A percentile compares a stretch with the other conserved stretches of the same genome.
These are phyloP conservation scores for Andricus grossulariae DNA, from an alignment of 1,140 invertebrate genomes.

Conservation along the genomic window DNA sequence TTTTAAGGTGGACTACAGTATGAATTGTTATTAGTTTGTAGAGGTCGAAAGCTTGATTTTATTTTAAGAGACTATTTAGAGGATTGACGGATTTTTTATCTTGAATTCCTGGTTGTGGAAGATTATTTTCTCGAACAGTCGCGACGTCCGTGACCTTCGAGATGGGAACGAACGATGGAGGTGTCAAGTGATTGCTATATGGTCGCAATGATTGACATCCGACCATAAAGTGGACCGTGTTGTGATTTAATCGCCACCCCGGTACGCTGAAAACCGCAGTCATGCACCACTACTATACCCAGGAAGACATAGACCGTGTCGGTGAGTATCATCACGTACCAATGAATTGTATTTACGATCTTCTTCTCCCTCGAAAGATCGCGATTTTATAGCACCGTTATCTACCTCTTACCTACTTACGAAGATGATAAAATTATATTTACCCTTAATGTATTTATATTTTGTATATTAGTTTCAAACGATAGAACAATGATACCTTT, in stretches of 20 bases:
- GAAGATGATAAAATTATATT: neutral
- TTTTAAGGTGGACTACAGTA: too few relatives aligned
- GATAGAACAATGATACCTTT: too few relatives aligned
- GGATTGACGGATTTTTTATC: neutral
- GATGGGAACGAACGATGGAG: slow-evolving; percentile 57
- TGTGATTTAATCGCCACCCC: slow-evolving; percentile 61
- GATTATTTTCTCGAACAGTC: neutral
- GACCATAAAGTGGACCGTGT: slow-evolving; percentile 57
- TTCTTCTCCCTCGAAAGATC: neutral
- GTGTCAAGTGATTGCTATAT: slow-evolving; percentile 60
- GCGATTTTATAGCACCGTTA: neutral
- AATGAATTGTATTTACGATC: slow-evolving; percentile 7
- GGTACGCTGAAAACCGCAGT: slow-evolving; percentile 50
- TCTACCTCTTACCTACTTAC: neutral
- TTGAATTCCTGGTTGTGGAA: neutral
- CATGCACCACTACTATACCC: slow-evolving; percentile 67
- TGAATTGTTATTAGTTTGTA: too few relatives aligned
- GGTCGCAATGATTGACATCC: slow-evolving; percentile 60
- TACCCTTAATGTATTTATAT: neutral
- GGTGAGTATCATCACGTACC: slow-evolving; percentile 55
- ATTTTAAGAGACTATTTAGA: too few relatives aligned
- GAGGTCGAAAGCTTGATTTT: too few relatives aligned
- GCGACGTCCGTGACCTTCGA: slow-evolving; percentile 38
- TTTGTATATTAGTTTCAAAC: neutral
- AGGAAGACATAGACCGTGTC: slow-evolving; percentile 67